Evolutionary conservation across 23 tunicate species (phyloP).

Genomic region (Botrylloides violaceus): DNA sequence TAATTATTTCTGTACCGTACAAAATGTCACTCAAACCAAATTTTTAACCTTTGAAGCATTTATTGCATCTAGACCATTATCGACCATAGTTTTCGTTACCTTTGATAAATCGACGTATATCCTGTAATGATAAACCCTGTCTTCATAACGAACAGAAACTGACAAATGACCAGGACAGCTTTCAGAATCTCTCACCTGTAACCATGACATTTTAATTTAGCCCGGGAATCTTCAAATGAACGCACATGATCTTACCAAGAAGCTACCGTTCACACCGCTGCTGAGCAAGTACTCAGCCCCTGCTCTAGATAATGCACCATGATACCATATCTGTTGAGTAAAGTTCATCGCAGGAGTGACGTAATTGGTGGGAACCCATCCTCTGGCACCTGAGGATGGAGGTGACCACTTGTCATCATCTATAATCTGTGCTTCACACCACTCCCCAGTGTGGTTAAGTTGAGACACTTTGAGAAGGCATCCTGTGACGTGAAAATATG

Average conservation of each 20-base stretch:
- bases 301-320: constrained; percentile 69
- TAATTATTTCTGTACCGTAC: no score
- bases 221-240: no score
- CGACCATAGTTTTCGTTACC: background rate
- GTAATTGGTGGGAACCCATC: constrained; percentile 94
- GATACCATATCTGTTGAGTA: constrained; percentile 78
- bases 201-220: background rate
- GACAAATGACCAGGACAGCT: constrained; percentile 87
- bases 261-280: constrained; percentile 94
- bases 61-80: no score
- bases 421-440: constrained; percentile 82
- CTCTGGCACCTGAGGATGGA: constrained; percentile 35
- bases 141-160: constrained; percentile 78
- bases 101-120: constrained; percentile 37
- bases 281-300: constrained; percentile 73
- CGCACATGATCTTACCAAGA: constrained; percentile 70
- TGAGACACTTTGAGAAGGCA: constrained; percentile 65
- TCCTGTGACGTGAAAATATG: constrained; percentile 22
- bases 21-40: no score
- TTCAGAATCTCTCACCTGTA: constrained; percentile 85
- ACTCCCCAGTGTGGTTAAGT: constrained; percentile 76
- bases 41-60: no score
- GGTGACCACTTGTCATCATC: constrained; percentile 11
- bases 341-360: constrained; percentile 69
- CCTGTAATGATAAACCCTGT: constrained; percentile 76